These are phyloP conservation scores for Copidosoma floridanum DNA, from an alignment of 1,140 invertebrate species.

Conservation along the genomic window DNA sequence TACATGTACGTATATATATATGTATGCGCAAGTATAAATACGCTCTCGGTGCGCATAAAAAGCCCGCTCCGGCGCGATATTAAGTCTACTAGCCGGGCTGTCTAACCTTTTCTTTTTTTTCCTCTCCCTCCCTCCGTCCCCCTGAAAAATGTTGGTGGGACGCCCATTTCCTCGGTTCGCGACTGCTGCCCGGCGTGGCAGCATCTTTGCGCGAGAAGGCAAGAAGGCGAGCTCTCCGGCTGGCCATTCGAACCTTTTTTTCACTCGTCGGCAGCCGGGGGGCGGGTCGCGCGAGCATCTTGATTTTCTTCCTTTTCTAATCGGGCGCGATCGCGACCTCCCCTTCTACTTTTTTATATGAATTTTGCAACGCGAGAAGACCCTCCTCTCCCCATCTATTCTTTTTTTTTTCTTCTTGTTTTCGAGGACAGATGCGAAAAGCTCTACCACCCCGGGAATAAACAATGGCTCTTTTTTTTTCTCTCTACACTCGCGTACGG, in stretches of 20 bases:
- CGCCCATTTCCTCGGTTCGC: constrained; percentile 12
- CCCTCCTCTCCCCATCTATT: too few species aligned
- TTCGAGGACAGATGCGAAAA: constrained; percentile 10
- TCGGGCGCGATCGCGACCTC: background rate
- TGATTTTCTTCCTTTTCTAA: constrained; percentile 13
- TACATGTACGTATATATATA: constrained; percentile 15
- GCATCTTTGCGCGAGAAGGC: constrained; percentile 10
- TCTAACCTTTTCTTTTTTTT: too few species aligned
- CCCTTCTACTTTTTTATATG: background rate
- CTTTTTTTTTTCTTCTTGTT: too few species aligned
- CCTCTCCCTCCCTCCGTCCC: background rate
- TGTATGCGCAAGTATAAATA: too few species aligned
- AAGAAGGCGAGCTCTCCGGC: constrained; percentile 17
- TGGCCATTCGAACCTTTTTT: background rate
- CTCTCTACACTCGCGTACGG: too few species aligned
- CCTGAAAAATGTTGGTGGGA: background rate
- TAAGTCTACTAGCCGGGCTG: too few species aligned
- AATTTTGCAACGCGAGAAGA: background rate
- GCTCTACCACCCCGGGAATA: too few species aligned
- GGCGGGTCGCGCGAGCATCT: background rate
- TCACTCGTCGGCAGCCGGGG: too few species aligned
- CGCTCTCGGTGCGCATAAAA: too few species aligned
- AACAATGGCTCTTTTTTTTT: too few species aligned
- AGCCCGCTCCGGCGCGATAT: too few species aligned
- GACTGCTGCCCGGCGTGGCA: too few species aligned